A percentile compares a stretch with the other conserved stretches of the same genome.
Conservation (phyloP, 2,888 invertebrate genomes). For the Tetragnatha montana region DNA sequence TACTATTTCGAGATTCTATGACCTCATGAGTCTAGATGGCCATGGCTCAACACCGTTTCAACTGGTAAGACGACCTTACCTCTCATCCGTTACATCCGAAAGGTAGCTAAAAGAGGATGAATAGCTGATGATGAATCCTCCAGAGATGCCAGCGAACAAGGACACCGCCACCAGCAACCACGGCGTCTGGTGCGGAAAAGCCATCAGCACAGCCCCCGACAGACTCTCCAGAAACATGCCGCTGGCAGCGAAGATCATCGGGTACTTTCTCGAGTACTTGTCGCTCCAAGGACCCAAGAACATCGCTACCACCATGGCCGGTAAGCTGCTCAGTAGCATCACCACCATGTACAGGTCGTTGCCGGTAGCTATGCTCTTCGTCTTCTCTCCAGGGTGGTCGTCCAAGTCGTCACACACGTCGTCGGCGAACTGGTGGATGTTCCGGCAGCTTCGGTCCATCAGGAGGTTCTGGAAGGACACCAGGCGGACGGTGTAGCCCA, state of each 20-base stretch:
- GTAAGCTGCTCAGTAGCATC: slow-evolving; percentile 31
- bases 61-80: slow-evolving; percentile 14
- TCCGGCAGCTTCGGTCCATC: slow-evolving; percentile 50
- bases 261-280: slow-evolving; percentile 55
- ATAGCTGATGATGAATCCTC: slow-evolving; percentile 49
- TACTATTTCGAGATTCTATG: too few relatives aligned
- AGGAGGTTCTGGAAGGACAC: slow-evolving; percentile 53
- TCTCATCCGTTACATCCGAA: slow-evolving; percentile 58
- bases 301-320: slow-evolving; percentile 44
- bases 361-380: slow-evolving; percentile 10
- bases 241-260: slow-evolving; percentile 26
- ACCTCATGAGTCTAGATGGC: too few relatives aligned
- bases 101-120: slow-evolving; percentile 53
- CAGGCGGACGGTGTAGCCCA: slow-evolving; percentile 33
- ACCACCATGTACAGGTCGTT: slow-evolving; percentile 48
- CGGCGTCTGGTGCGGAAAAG: slow-evolving; percentile 23
- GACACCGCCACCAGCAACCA: slow-evolving; percentile 24
- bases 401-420: slow-evolving; percentile 39
- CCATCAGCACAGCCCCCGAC: background rate
- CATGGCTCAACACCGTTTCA: background rate
- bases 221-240: slow-evolving; percentile 46
- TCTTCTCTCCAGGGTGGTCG: background rate
- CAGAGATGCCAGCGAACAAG: slow-evolving; percentile 45
- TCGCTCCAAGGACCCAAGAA: slow-evolving; percentile 68
- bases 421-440: slow-evolving; percentile 1